These are phyloP conservation scores for Podarcis lilfordi DNA, from an alignment of 2,797 vertebrate genomes.

Conservation along the genomic window DNA sequence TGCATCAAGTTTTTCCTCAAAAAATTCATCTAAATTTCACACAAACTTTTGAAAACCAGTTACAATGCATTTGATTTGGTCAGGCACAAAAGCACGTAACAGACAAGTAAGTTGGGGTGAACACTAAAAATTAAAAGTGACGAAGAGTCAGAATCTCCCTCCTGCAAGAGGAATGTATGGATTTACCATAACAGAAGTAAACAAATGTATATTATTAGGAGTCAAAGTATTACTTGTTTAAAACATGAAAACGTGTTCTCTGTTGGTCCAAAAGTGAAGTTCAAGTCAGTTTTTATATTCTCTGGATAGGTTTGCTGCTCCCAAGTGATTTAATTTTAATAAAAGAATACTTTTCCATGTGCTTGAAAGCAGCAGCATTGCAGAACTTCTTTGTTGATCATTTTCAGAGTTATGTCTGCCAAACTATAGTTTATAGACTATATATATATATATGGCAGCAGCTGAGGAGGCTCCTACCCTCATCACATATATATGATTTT, in stretches of 20 bases:
- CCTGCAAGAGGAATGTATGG: neutral
- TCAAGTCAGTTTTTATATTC: conserved; percentile 16
- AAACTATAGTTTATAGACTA: conserved; percentile 7
- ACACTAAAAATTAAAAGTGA: neutral
- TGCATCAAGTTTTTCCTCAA: neutral
- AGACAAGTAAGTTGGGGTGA: neutral
- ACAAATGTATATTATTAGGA: conserved; percentile 25
- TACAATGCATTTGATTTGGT: neutral
- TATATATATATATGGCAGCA: neutral
- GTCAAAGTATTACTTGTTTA: conserved; percentile 24
- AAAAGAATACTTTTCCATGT: neutral
- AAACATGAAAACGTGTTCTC: conserved; percentile 1
- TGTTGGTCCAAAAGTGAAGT: conserved; percentile 30
- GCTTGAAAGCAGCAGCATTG: neutral
- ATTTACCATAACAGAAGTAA: conserved; percentile 11
- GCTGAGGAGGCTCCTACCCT: too few relatives aligned
- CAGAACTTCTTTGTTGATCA: conserved; percentile 4
- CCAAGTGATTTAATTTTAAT: conserved; percentile 17
- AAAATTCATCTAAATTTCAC: neutral
- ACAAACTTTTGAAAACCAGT: neutral
- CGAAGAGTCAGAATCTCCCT: neutral
- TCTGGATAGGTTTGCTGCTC: conserved; percentile 1
- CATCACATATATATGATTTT: fast-evolving
- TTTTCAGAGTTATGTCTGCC: conserved; percentile 20
- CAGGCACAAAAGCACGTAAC: too few relatives aligned